A percentile compares a stretch with the other conserved stretches of the same genome.
These are phyloP conservation scores for Characodon lateralis DNA, from an alignment of 2,797 vertebrate genomes.

Conservation along the genomic window DNA sequence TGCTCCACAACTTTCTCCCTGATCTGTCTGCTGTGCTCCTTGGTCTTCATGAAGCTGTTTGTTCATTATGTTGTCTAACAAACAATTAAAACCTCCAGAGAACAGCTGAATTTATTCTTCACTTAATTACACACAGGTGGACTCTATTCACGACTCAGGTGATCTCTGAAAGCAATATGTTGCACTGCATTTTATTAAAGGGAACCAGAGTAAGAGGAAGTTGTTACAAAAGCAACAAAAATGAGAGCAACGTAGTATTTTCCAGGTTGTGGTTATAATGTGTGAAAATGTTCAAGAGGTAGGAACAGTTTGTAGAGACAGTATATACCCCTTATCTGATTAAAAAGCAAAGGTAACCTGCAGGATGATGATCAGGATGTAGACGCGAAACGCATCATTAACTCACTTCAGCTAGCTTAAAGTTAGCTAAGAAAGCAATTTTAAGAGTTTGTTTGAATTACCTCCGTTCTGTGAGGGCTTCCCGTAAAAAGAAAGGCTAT, in stretches of 20 bases:
- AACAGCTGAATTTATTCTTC: background rate
- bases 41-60: no score
- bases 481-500: rapidly evolving
- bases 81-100: no score
- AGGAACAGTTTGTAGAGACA: background rate
- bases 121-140: background rate
- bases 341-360: background rate
- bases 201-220: background rate
- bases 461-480: background rate
- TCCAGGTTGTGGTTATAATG: background rate
- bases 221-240: background rate
- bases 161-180: background rate
- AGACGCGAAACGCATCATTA: conserved; percentile 11
- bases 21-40: no score
- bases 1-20: no score
- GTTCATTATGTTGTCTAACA: no score
- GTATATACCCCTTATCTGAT: background rate
- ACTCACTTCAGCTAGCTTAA: conserved; percentile 25
- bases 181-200: background rate
- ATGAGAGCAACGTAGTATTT: background rate
- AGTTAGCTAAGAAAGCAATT: background rate
- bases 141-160: background rate
- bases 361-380: background rate
- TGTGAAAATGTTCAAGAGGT: background rate
- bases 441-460: background rate